phyloP scores from a whole-genome alignment of 1,140 invertebrate genomes.

The Zaprionus nigranus region DNA sequence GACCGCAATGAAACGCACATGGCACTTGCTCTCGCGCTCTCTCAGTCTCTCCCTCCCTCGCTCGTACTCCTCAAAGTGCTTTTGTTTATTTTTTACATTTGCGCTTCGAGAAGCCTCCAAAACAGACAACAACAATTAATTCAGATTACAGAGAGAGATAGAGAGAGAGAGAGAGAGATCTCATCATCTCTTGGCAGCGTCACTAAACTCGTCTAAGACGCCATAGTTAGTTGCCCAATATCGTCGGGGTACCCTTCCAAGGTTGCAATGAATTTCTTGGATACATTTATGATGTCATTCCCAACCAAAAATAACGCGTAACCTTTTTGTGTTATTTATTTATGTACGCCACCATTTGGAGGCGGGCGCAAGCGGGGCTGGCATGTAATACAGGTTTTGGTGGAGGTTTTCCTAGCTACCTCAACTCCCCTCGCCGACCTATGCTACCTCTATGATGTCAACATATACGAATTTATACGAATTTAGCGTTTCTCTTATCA shows the following conservation, averaged over 20 bases:
- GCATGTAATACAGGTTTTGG: conserved; percentile 64
- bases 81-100: conserved; percentile 78
- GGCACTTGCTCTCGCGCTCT: conserved; percentile 21
- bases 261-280: conserved; percentile 20
- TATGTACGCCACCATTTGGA: background rate
- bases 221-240: background rate
- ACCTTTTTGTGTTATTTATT: conserved; percentile 14
- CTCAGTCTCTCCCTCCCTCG: background rate
- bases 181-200: conserved; percentile 2
- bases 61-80: conserved; percentile 1
- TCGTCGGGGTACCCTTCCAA: conserved; percentile 31
- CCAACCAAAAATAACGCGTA: conserved; percentile 33
- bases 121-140: conserved; percentile 16
- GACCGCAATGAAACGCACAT: conserved; percentile 52
- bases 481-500: conserved; percentile 56
- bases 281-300: conserved; percentile 60
- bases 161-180: background rate
- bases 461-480: conserved; percentile 45
- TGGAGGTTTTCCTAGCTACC: background rate
- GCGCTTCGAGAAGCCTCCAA: conserved; percentile 65
- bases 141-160: background rate
- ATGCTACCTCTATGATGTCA: conserved; percentile 56
- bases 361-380: background rate
- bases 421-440: background rate
- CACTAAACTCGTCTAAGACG: conserved; percentile 20